Conservation (phyloP, 2,113 vertebrate genomes). For the Gnathonemus longibarbis region DNA sequence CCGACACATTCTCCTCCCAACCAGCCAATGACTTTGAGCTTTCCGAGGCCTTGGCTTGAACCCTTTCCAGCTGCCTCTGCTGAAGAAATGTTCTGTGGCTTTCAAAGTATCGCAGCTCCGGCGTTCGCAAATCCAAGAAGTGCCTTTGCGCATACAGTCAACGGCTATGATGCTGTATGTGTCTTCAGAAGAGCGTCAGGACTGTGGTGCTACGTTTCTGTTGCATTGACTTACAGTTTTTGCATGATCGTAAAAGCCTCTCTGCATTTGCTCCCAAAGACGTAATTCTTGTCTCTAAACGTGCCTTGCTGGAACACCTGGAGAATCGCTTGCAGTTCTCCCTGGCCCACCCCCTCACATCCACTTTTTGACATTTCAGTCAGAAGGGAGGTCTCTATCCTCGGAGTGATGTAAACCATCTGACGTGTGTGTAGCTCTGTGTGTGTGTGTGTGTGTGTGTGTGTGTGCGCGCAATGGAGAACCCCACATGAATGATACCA, state of each 20-base stretch:
- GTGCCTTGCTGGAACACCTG: conserved; percentile 2
- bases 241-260: neutral
- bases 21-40: neutral
- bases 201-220: neutral
- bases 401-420: conserved; percentile 7
- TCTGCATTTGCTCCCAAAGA: neutral
- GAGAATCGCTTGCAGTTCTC: conserved; percentile 6
- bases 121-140: neutral
- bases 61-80: neutral
- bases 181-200: neutral
- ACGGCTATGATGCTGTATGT: neutral
- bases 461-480: neutral
- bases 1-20: neutral
- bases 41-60: neutral
- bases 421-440: neutral
- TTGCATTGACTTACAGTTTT: neutral
- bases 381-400: neutral
- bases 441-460: neutral
- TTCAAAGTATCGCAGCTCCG: neutral
- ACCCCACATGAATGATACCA: neutral
- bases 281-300: neutral
- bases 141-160: neutral
- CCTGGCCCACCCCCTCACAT: neutral
- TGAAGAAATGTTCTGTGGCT: neutral
- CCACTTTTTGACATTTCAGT: neutral